Evolutionary conservation across 2,888 invertebrate species (phyloP).

Genomic region (Erynnis tages): DNA sequence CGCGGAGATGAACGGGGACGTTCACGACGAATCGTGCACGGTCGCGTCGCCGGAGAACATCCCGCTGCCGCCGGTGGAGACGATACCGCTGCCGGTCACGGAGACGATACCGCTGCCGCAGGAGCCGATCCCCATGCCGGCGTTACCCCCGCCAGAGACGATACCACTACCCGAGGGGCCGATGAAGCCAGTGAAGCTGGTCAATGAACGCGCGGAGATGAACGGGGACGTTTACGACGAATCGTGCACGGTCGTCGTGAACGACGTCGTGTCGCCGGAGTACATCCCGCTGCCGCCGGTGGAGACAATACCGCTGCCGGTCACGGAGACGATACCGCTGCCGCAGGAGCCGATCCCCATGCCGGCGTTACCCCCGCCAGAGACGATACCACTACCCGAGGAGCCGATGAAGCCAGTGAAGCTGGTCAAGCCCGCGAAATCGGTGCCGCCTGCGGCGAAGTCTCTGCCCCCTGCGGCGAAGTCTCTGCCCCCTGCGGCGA

Average conservation of each 20-base stretch:
- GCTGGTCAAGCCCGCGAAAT: too few relatives aligned
- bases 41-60: slow-evolving; percentile 68
- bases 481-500: too few relatives aligned
- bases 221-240: slow-evolving; percentile 69
- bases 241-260: too few relatives aligned
- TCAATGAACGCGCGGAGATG: too few relatives aligned
- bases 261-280: slow-evolving; percentile 62
- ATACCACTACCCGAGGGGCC: slow-evolving; percentile 69
- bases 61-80: slow-evolving; percentile 68
- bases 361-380: slow-evolving; percentile 55
- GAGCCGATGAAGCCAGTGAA: slow-evolving; percentile 58
- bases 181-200: slow-evolving; percentile 49
- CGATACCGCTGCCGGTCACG: slow-evolving; percentile 67
- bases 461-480: too few relatives aligned
- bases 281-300: slow-evolving; percentile 68
- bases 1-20: slow-evolving; percentile 62
- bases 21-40: slow-evolving; percentile 56
- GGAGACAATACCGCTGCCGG: slow-evolving; percentile 72
- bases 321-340: slow-evolving; percentile 63
- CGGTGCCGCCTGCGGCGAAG: too few relatives aligned
- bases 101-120: slow-evolving; percentile 67
- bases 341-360: slow-evolving; percentile 64
- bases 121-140: slow-evolving; percentile 56
- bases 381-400: slow-evolving; percentile 66
- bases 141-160: slow-evolving; percentile 59